These are phyloP conservation scores for Unio delphinus DNA, from an alignment of 2,888 invertebrate species.

Conservation along the genomic window DNA sequence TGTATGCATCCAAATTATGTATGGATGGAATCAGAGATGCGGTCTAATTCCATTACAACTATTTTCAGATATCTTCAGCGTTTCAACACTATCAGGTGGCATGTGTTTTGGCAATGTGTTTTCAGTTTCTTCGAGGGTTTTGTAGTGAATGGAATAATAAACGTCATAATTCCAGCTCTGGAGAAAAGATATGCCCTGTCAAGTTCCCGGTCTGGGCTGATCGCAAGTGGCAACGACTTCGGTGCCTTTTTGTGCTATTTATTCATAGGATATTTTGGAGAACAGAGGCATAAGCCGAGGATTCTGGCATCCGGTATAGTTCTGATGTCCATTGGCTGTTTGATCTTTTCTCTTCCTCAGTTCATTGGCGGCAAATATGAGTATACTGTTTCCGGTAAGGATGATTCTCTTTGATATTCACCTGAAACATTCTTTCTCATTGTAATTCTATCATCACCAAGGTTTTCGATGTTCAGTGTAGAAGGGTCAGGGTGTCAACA, in stretches of 20 bases:
- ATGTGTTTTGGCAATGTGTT: conserved; percentile 46
- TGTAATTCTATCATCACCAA: no score
- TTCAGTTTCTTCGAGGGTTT: conserved; percentile 48
- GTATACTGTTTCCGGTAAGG: conserved; percentile 42
- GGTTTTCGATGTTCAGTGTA: no score
- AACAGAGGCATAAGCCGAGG: conserved; percentile 41
- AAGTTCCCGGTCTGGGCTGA: conserved; percentile 40
- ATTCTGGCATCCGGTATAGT: conserved; percentile 41
- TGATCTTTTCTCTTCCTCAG: conserved; percentile 49
- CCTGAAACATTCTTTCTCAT: no score
- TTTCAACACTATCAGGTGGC: conserved; percentile 38
- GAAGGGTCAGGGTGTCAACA: no score
- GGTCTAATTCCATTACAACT: not conserved
- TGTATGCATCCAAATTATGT: no score
- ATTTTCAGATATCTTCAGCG: conserved; percentile 37
- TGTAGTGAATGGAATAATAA: conserved; percentile 50
- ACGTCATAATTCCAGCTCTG: conserved; percentile 44
- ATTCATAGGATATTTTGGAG: conserved; percentile 42
- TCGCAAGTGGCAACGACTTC: conserved; percentile 48
- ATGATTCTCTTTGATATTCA: no score
- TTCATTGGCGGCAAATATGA: conserved; percentile 40
- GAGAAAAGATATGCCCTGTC: conserved; percentile 46
- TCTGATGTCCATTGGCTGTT: conserved; percentile 41
- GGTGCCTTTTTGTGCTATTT: conserved; percentile 36
- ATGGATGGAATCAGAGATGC: not conserved